phyloP scores from a whole-genome alignment of 1,140 invertebrate genomes.

The Drepana arcuata region DNA sequence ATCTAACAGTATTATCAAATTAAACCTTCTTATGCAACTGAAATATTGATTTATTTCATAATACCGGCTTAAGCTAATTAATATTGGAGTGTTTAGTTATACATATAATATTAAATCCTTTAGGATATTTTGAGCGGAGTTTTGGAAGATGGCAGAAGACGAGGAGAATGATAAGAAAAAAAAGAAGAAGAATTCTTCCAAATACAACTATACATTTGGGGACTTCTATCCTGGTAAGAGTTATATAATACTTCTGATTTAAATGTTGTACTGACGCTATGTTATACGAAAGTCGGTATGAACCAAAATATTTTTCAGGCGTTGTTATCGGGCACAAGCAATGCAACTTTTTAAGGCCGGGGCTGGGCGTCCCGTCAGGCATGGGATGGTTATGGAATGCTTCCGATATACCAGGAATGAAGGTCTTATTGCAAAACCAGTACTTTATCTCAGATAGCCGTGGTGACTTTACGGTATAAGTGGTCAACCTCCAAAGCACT shows the following conservation, averaged over 20 bases:
- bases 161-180: conserved; percentile 45
- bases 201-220: conserved; percentile 58
- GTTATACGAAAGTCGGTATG: too few relatives aligned
- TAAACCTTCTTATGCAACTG: conserved; percentile 26
- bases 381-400: conserved; percentile 76
- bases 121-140: too few relatives aligned
- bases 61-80: neutral
- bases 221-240: conserved; percentile 45
- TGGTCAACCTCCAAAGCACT: too few relatives aligned
- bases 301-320: conserved; percentile 45
- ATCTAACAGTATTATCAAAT: conserved; percentile 8
- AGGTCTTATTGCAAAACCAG: too few relatives aligned
- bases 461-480: too few relatives aligned
- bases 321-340: conserved; percentile 67
- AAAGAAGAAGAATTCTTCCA: conserved; percentile 52
- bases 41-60: conserved; percentile 1
- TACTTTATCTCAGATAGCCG: too few relatives aligned
- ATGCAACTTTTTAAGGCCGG: conserved; percentile 49
- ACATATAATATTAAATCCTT: too few relatives aligned
- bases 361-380: conserved; percentile 61
- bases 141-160: conserved; percentile 49
- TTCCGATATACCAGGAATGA: conserved; percentile 44
- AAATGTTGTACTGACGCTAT: too few relatives aligned
- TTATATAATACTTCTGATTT: too few relatives aligned
- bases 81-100: too few relatives aligned